Conservation (phyloP, 2,113 vertebrate genomes). For the Cinclus mexicanus region DNA sequence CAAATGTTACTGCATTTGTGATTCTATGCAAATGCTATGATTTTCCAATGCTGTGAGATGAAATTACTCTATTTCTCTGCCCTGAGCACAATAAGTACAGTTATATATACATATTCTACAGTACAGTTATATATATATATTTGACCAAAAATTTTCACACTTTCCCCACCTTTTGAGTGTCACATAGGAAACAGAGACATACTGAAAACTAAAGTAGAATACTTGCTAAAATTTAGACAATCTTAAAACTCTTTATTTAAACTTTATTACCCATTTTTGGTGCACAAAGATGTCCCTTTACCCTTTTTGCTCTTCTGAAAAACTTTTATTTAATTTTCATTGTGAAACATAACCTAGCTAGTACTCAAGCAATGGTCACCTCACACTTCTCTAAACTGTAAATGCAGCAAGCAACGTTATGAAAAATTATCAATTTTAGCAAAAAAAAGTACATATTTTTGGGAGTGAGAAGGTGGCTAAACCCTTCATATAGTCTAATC, state of each 20-base stretch:
- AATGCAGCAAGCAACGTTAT: not conserved
- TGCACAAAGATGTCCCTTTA: not conserved
- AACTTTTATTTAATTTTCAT: not conserved
- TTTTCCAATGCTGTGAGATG: not conserved
- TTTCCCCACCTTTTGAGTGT: not conserved
- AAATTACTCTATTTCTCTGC: not conserved
- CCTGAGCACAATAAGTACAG: not conserved
- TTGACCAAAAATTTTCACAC: not conserved
- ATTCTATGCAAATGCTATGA: not conserved
- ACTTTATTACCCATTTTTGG: not conserved
- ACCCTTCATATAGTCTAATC: not conserved
- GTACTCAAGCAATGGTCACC: not conserved
- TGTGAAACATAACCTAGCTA: not conserved
- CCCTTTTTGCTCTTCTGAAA: not conserved
- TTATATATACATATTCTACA: not conserved
- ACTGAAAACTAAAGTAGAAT: not conserved
- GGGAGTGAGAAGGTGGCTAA: not conserved
- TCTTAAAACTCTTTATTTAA: not conserved
- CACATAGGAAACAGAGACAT: not conserved
- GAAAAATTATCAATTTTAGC: not conserved
- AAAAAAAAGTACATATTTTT: accelerated
- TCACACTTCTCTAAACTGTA: not conserved
- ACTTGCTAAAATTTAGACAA: not conserved
- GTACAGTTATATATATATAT: no score
- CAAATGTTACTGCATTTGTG: not conserved